phyloP scores from a whole-genome alignment of 2,888 invertebrate species.

The Diarsia dahlii region DNA sequence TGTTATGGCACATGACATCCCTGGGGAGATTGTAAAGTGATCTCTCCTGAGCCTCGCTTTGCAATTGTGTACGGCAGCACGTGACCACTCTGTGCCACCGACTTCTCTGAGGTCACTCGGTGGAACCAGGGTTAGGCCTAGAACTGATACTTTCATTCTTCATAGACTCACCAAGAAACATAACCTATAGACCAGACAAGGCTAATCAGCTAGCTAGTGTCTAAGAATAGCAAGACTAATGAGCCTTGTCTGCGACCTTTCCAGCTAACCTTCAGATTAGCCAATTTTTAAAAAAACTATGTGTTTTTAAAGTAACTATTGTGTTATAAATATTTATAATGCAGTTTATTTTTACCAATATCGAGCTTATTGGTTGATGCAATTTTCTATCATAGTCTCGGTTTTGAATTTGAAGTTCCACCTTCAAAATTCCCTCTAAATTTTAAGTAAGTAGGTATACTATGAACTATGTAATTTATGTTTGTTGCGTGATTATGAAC shows the following conservation, averaged over 20 bases:
- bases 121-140: not conserved
- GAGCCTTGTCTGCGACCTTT: constrained; percentile 9
- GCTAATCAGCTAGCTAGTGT: not conserved
- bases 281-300: not conserved
- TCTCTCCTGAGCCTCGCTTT: too few species aligned
- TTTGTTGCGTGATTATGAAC: too few species aligned
- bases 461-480: too few species aligned
- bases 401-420: not conserved
- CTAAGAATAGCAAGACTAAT: constrained; percentile 23
- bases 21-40: too few species aligned
- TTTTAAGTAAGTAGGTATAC: too few species aligned
- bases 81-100: too few species aligned
- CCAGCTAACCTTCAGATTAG: constrained; percentile 12
- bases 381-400: not conserved
- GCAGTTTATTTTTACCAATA: too few species aligned
- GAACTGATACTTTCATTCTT: not conserved
- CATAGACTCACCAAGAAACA: not conserved
- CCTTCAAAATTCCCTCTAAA: not conserved
- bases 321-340: too few species aligned
- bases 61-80: too few species aligned
- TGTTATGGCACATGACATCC: too few species aligned
- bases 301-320: not conserved
- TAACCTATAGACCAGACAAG: not conserved
- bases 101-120: too few species aligned
- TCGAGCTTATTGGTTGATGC: not conserved